Evolutionary conservation across 1,140 invertebrate species (phyloP).

Genomic region (Drosophila sucinea): DNA sequence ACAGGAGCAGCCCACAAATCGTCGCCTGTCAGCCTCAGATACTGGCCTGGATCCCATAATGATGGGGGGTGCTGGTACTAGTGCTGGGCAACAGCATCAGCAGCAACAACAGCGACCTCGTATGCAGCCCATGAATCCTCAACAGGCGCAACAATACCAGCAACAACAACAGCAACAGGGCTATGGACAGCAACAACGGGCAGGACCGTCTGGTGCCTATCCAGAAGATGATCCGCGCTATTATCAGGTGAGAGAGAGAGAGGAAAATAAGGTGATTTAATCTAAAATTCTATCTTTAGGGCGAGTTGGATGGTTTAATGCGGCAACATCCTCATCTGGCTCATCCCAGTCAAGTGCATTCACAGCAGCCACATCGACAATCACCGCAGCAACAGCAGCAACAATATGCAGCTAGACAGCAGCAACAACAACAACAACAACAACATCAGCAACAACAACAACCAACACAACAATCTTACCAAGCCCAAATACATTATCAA

Average conservation of each 20-base stretch:
- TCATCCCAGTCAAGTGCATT: conserved; percentile 84
- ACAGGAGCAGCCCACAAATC: conserved; percentile 87
- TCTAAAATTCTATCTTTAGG: conserved; percentile 67
- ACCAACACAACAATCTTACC: conserved; percentile 32
- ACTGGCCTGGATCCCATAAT: conserved; percentile 76
- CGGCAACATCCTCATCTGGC: conserved; percentile 88
- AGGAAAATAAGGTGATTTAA: neutral
- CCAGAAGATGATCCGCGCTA: conserved; percentile 87
- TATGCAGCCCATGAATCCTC: conserved; percentile 63
- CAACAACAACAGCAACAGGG: conserved; percentile 62
- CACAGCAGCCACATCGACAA: conserved; percentile 46
- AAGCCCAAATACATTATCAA: conserved; percentile 86
- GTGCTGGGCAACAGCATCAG: conserved; percentile 51
- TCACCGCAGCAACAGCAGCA: conserved; percentile 41
- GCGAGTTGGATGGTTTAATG: conserved; percentile 90
- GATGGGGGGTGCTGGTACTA: conserved; percentile 11
- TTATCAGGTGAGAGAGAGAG: conserved; percentile 83
- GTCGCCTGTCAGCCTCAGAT: conserved; percentile 82
- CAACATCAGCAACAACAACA: conserved; percentile 23
- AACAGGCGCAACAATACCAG: conserved; percentile 66
- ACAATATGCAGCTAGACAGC: conserved; percentile 36
- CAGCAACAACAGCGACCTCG: conserved; percentile 58
- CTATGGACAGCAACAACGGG: conserved; percentile 28
- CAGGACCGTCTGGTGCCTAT: conserved; percentile 49
- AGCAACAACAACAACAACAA: conserved; percentile 25